A percentile compares a stretch with the other conserved stretches of the same genome.
Conservation (phyloP, 2,888 invertebrate genomes). For the Hermaeophaga mercurialis region DNA sequence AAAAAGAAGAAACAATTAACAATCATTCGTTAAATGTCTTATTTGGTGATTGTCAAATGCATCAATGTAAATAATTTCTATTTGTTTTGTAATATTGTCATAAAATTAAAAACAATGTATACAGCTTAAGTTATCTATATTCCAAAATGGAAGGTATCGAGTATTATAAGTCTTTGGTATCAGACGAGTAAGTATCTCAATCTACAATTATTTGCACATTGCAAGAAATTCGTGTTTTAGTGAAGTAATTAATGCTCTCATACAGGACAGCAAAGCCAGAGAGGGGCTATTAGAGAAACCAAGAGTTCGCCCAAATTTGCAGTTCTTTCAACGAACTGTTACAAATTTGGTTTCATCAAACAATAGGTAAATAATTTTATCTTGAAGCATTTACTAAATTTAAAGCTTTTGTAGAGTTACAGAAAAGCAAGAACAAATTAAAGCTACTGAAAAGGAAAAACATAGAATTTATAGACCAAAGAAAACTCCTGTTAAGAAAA, state of each 20-base stretch:
- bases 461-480: slow-evolving; percentile 13
- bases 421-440: slow-evolving; percentile 17
- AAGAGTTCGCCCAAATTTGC: slow-evolving; percentile 40
- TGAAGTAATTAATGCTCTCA: slow-evolving; percentile 40
- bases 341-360: slow-evolving; percentile 40
- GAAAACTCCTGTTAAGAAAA: slow-evolving; percentile 15
- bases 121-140: too few species aligned
- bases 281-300: slow-evolving; percentile 37
- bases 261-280: slow-evolving; percentile 40
- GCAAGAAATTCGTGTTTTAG: slow-evolving; percentile 20
- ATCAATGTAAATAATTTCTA: too few species aligned
- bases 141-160: slow-evolving; percentile 26
- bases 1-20: too few species aligned
- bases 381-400: neutral
- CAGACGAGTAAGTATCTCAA: slow-evolving; percentile 34
- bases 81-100: too few species aligned
- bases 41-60: too few species aligned
- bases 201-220: neutral
- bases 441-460: slow-evolving; percentile 20
- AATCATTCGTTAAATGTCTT: too few species aligned
- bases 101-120: too few species aligned
- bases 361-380: slow-evolving; percentile 32
- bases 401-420: slow-evolving; percentile 24
- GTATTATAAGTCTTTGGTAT: slow-evolving; percentile 37
- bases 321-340: slow-evolving; percentile 43